These are phyloP conservation scores for Nestor notabilis DNA, from an alignment of 2,113 vertebrate genomes.

Conservation along the genomic window DNA sequence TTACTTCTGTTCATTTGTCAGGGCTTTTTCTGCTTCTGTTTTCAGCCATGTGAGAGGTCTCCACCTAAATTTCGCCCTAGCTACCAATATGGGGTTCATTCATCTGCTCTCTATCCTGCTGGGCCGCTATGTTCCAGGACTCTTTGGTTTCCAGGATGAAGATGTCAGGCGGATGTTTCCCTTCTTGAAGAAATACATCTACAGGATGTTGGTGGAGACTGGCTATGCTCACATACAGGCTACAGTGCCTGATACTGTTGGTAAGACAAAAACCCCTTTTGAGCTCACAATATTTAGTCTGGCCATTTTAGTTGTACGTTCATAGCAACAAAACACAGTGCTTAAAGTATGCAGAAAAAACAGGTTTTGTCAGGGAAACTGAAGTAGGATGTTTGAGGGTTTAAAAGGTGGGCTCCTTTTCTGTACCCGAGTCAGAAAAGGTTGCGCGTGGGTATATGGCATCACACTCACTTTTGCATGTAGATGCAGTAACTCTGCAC, in stretches of 20 bases:
- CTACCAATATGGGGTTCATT: background rate
- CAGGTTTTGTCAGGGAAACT: background rate
- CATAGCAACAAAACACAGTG: background rate
- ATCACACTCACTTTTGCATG: background rate
- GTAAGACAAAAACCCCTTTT: conserved; percentile 37
- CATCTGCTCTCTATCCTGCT: conserved; percentile 61
- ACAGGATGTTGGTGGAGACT: conserved; percentile 54
- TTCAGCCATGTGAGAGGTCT: conserved; percentile 76
- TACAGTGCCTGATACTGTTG: conserved; percentile 77
- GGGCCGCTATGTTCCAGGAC: conserved; percentile 51
- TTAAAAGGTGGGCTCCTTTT: background rate
- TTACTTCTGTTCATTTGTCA: background rate
- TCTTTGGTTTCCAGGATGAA: conserved; percentile 67
- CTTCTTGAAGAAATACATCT: conserved; percentile 55
- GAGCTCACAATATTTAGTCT: background rate
- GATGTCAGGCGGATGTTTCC: conserved; percentile 72
- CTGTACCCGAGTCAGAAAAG: background rate
- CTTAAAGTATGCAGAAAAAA: background rate
- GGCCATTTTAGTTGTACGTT: background rate
- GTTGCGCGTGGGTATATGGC: background rate
- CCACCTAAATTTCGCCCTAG: conserved; percentile 70
- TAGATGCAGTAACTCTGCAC: background rate
- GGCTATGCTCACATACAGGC: conserved; percentile 79
- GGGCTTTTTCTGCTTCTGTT: background rate
- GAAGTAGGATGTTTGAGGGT: background rate